Conservation (phyloP, 1,140 invertebrate species). For the Pristionchus pacificus region DNA sequence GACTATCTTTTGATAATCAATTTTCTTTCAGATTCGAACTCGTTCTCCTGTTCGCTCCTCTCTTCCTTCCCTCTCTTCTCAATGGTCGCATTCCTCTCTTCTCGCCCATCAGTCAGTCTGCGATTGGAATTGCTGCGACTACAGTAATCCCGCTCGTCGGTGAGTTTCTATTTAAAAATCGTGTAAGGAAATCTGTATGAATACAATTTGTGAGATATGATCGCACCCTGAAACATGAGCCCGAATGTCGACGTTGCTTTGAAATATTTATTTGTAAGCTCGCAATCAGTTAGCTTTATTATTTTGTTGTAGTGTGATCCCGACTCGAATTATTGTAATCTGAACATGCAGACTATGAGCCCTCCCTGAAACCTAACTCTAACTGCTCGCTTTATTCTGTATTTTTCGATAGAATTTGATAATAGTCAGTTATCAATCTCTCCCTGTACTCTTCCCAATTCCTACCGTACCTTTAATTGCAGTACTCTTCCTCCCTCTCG, state of each 20-base stretch:
- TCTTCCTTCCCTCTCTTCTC: constrained; percentile 75
- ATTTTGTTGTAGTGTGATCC: no score
- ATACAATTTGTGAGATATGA: no score
- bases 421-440: constrained; percentile 1
- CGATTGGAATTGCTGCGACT: constrained; percentile 68
- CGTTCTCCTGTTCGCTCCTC: constrained; percentile 77
- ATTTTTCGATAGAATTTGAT: constrained; percentile 14
- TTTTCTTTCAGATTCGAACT: constrained; percentile 70
- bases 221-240: no score
- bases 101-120: constrained; percentile 55
- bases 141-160: constrained; percentile 52
- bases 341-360: no score
- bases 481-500: constrained; percentile 72
- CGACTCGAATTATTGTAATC: no score
- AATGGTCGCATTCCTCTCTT: constrained; percentile 62
- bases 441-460: neutral
- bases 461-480: constrained; percentile 59
- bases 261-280: no score
- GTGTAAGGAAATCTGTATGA: no score
- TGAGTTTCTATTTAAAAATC: constrained; percentile 45
- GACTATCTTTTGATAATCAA: no score
- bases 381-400: neutral
- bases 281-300: no score
- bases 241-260: no score
- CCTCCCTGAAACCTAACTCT: no score